Evolutionary conservation across 1,140 invertebrate genomes (phyloP).

Genomic region (Ectropis grisescens): DNA sequence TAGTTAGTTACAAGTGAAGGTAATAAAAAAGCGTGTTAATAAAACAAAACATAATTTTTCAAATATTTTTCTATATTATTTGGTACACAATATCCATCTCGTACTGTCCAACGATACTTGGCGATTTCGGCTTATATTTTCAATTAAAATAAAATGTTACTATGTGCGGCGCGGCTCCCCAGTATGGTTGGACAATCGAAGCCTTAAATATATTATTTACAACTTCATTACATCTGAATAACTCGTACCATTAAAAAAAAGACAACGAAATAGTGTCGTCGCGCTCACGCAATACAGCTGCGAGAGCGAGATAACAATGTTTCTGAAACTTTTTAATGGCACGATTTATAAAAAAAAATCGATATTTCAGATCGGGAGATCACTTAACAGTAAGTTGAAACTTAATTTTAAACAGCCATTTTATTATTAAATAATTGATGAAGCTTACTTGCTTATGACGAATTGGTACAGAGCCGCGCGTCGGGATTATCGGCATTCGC

Average conservation of each 20-base stretch:
- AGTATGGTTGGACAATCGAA: slow-evolving; percentile 45
- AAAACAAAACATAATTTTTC: slow-evolving; percentile 24
- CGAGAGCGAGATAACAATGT: too few species aligned
- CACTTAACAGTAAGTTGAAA: too few species aligned
- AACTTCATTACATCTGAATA: slow-evolving; percentile 13
- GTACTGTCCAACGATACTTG: slow-evolving; percentile 46
- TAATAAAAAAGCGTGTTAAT: slow-evolving; percentile 6
- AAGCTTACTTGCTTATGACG: too few species aligned
- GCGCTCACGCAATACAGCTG: too few species aligned
- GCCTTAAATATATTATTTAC: slow-evolving; percentile 36
- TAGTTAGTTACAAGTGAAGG: too few species aligned
- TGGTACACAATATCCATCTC: slow-evolving; percentile 52
- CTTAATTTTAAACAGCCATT: too few species aligned
- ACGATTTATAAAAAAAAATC: too few species aligned
- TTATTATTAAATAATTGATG: too few species aligned
- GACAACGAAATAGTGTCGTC: too few species aligned
- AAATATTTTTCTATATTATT: slow-evolving; percentile 60
- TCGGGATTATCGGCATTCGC: too few species aligned
- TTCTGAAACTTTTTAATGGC: too few species aligned
- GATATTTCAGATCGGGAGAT: neutral
- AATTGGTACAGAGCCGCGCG: too few species aligned
- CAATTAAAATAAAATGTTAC: slow-evolving; percentile 9
- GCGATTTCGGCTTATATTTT: slow-evolving; percentile 14
- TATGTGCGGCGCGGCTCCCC: slow-evolving; percentile 13
- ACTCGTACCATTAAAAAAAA: neutral